These are phyloP conservation scores for Sminthurinus signatus DNA, from an alignment of 1,140 invertebrate genomes.

Conservation along the genomic window DNA sequence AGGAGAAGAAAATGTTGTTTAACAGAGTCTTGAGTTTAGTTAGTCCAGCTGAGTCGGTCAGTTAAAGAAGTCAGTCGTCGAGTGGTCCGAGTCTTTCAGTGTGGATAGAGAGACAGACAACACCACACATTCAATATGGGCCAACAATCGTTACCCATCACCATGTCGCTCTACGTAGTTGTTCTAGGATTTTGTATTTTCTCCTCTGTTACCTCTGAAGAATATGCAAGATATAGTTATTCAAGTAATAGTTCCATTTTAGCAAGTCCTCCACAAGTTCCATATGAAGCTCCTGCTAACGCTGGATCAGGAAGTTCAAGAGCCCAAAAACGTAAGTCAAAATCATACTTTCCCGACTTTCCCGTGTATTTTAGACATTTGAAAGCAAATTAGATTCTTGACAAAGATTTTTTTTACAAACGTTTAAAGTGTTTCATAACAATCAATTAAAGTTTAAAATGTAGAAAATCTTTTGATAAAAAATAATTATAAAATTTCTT, in stretches of 20 bases:
- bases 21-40: no score
- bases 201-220: slow-evolving; percentile 12
- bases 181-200: slow-evolving; percentile 8
- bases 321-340: slow-evolving; percentile 38
- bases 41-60: no score
- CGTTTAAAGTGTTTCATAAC: no score
- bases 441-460: no score
- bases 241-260: slow-evolving; percentile 24
- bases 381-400: no score
- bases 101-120: background rate
- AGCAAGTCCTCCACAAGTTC: slow-evolving; percentile 14
- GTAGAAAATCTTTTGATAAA: no score
- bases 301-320: slow-evolving; percentile 38
- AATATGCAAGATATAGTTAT: background rate
- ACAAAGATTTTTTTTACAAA: no score
- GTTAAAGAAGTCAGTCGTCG: no score
- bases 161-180: background rate
- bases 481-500: no score
- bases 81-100: background rate
- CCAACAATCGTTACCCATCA: background rate
- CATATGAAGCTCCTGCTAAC: slow-evolving; percentile 6
- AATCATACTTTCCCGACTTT: no score
- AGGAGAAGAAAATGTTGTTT: no score
- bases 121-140: background rate
- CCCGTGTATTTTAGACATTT: no score